Percentiles rank a stretch among this genome's conserved stretches.
These are phyloP conservation scores for Lasioglossum oenotherae DNA, from an alignment of 2,888 invertebrate species.

Conservation along the genomic window DNA sequence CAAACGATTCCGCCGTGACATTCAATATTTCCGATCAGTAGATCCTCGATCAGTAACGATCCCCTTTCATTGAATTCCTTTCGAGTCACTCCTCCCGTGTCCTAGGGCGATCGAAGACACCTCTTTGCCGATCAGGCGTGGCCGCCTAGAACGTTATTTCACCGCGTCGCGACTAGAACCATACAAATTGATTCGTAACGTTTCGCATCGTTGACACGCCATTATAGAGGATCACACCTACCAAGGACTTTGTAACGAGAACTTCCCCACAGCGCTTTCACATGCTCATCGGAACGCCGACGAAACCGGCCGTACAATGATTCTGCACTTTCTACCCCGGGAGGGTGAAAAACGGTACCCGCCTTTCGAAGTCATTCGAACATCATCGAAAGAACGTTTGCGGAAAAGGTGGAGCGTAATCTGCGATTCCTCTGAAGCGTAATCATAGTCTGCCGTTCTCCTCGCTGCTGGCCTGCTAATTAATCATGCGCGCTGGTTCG, in stretches of 20 bases:
- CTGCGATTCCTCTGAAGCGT: slow-evolving; percentile 21
- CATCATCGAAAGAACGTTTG: slow-evolving; percentile 6
- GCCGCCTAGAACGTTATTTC: slow-evolving; percentile 35
- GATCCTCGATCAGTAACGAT: background rate
- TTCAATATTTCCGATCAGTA: slow-evolving; percentile 35
- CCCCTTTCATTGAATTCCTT: slow-evolving; percentile 29
- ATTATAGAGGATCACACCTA: slow-evolving; percentile 57
- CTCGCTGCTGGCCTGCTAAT: slow-evolving; percentile 32
- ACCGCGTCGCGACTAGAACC: slow-evolving; percentile 33
- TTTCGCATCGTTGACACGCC: slow-evolving; percentile 63
- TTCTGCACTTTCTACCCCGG: slow-evolving; percentile 50
- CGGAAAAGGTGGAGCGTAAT: slow-evolving; percentile 18
- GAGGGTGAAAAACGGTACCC: slow-evolving; percentile 23
- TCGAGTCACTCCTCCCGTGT: slow-evolving; percentile 12
- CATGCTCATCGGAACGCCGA: slow-evolving; percentile 27
- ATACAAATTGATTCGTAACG: slow-evolving; percentile 65
- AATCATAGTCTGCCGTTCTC: slow-evolving; percentile 42
- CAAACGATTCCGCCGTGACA: slow-evolving; percentile 45
- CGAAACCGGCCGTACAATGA: slow-evolving; percentile 40
- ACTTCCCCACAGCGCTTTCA: slow-evolving; percentile 39
- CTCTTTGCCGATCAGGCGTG: slow-evolving; percentile 12
- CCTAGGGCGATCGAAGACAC: background rate
- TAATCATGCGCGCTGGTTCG: slow-evolving; percentile 41
- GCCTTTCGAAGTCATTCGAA: slow-evolving; percentile 29
- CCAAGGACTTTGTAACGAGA: slow-evolving; percentile 43